phyloP scores from a whole-genome alignment of 2,888 invertebrate genomes.

The Ectemnius continuus region DNA sequence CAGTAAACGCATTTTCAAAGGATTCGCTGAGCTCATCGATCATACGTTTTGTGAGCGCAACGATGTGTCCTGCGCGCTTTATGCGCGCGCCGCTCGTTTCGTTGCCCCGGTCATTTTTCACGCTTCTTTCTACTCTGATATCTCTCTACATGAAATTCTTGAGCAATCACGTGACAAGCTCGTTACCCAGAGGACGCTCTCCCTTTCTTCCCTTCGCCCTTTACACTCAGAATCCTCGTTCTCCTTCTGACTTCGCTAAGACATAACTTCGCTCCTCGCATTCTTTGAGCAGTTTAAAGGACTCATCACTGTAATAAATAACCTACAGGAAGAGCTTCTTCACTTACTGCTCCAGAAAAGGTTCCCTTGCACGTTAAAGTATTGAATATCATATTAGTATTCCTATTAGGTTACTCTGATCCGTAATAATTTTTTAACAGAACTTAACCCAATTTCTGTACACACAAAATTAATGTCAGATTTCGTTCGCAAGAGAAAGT shows the following conservation, averaged over 20 bases:
- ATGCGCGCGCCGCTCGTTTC: conserved; percentile 31
- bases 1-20: conserved; percentile 47
- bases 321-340: no score
- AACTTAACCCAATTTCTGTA: no score
- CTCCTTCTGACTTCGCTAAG: not conserved
- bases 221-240: not conserved
- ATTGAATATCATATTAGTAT: no score
- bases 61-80: conserved; percentile 47
- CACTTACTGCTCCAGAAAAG: no score
- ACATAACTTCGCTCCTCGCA: not conserved
- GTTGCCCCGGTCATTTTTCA: conserved; percentile 61
- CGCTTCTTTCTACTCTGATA: conserved; percentile 54
- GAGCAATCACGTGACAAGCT: conserved; percentile 57
- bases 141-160: conserved; percentile 48
- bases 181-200: conserved; percentile 43
- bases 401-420: no score
- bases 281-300: conserved; percentile 5
- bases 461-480: no score
- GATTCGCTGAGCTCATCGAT: conserved; percentile 56
- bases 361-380: no score
- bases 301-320: no score
- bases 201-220: not conserved
- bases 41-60: conserved; percentile 54
- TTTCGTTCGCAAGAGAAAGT: no score
- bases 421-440: no score